These are phyloP conservation scores for Agrotis clavis DNA, from an alignment of 2,888 invertebrate genomes.

Conservation along the genomic window DNA sequence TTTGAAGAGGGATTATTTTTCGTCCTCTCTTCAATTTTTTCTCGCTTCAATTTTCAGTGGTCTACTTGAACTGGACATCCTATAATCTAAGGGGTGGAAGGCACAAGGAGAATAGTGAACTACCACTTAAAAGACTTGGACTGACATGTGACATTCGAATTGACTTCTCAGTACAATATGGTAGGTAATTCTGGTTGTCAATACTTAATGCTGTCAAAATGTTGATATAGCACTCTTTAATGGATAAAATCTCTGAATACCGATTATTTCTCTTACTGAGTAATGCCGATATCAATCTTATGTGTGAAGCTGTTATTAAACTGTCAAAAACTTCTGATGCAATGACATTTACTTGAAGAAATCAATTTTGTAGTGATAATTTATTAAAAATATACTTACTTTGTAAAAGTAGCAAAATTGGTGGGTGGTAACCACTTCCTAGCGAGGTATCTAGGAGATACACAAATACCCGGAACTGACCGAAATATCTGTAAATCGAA, in stretches of 20 bases:
- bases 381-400: too few species aligned
- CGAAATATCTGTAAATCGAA: too few species aligned
- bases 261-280: conserved; percentile 13
- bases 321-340: conserved; percentile 17
- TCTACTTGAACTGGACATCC: too few species aligned
- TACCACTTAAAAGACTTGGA: not conserved
- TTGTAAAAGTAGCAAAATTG: too few species aligned
- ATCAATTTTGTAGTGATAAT: too few species aligned
- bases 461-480: too few species aligned
- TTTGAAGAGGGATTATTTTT: too few species aligned
- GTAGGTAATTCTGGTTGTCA: not conserved
- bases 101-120: not conserved
- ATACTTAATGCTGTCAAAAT: conserved; percentile 48
- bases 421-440: too few species aligned
- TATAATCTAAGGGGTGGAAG: too few species aligned
- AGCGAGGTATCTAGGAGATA: too few species aligned
- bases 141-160: conserved; percentile 4
- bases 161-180: not conserved
- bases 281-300: conserved; percentile 11
- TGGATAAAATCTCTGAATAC: not conserved
- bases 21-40: too few species aligned
- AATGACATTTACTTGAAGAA: not conserved
- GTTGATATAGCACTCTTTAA: conserved; percentile 20
- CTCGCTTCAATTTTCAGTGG: too few species aligned
- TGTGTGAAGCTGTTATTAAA: conserved; percentile 29